A percentile compares a stretch with the other conserved stretches of the same genome.
Conservation (phyloP, 1,140 invertebrate genomes). For the Mamestra configurata region DNA sequence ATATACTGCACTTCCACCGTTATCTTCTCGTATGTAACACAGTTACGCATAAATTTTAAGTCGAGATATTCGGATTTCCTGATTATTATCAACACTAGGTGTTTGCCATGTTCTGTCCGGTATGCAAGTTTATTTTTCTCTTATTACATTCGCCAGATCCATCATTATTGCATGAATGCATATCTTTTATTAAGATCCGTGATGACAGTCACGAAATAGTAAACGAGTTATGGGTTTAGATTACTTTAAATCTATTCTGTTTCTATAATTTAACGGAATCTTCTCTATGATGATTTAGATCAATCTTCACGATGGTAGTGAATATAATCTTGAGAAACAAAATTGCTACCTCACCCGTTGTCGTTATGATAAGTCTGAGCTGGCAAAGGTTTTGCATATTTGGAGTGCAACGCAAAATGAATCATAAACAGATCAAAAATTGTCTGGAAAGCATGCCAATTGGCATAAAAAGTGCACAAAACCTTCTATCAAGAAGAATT, state of each 20-base stretch:
- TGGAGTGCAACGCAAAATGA: too few relatives aligned
- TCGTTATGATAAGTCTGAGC: neutral
- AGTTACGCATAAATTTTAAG: conserved; percentile 20
- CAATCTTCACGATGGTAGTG: neutral
- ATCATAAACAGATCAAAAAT: neutral
- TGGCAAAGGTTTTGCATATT: neutral
- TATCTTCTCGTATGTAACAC: conserved; percentile 9
- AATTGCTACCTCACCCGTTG: neutral
- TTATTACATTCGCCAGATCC: neutral
- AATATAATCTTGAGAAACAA: neutral
- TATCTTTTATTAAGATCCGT: neutral
- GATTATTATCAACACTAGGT: neutral
- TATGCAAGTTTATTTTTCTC: neutral
- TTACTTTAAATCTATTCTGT: neutral
- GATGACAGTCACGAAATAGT: neutral
- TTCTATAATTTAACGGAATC: neutral
- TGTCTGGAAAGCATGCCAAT: neutral
- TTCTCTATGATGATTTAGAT: too few relatives aligned
- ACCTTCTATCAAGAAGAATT: neutral
- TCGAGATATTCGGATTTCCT: neutral
- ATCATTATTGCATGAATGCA: too few relatives aligned
- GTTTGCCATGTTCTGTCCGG: neutral
- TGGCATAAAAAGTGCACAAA: neutral
- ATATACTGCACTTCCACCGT: conserved; percentile 28
- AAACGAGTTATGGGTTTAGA: neutral